Base-by-base conservation (phyloP, 2,113 vertebrate genomes). In the Neopipo cinnamomea region DNA sequence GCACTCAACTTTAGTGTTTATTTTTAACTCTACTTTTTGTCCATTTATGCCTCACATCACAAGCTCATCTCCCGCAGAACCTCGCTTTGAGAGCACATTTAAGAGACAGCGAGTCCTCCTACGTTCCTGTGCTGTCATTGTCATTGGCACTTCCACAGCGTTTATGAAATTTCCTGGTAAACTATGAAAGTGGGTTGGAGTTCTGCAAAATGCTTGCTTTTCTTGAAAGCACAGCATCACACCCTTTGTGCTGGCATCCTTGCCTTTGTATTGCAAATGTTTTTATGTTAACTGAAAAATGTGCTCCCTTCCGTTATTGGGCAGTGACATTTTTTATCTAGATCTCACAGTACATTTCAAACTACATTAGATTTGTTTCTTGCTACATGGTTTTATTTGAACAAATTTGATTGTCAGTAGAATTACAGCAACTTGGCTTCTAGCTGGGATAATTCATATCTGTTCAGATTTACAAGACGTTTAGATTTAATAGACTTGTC, bases 11-110 rank as follows among this genome's bases (percentile, higher is more conserved):
- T 91, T 72, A 2, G 63, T 94, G 91, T 96, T 97, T 97, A 96
- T 96, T 96, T 94, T 97, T 96, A 94, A 93, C 81, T 91, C 89
- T 76, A 89, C 74, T 96, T 96, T 97, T 93, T 97, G 71, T 93
- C 89, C 66, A 1, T 89, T 96, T 87, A 30, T 70, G 71, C 78
- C 77, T 81, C 91, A 93, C 82, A 95, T 95, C 91, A 96, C 71
- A 94, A 70, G 90, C 85, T 49, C 4, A 5, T 94, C 95, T 89
- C 94, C 93, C 3, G 49, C 91, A 83, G 93, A 91, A 85, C 28
- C 41, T 72, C 0, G 0, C 93, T 96, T 82, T 96, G 53, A 89
- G 75, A 89, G 52, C 11, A 2, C 35, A 14, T 77, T 46, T n/a
- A 76, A 65, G 81, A 90, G 66, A 89, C 87, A 91, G 31, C 55